These are phyloP conservation scores for Condylura cristata DNA, from an alignment of 2,113 vertebrate species.

Conservation along the genomic window DNA sequence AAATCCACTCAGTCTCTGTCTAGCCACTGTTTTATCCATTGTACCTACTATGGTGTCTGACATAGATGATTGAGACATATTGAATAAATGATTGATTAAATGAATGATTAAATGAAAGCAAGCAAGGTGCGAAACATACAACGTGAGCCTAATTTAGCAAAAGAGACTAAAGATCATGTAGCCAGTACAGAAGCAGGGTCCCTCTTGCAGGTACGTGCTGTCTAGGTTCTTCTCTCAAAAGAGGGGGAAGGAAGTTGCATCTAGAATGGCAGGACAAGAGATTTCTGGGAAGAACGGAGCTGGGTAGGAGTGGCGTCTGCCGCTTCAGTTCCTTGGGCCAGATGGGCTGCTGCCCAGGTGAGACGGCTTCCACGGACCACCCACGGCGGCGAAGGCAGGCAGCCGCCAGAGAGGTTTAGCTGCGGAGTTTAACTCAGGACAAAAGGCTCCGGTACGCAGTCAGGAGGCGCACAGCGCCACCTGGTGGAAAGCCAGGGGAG, in stretches of 20 bases:
- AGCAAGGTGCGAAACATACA: background rate
- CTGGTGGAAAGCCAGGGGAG: background rate
- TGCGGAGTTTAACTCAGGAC: background rate
- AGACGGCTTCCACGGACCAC: background rate
- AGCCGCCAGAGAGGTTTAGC: background rate
- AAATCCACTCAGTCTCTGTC: background rate
- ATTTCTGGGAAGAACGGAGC: background rate
- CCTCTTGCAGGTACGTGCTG: background rate
- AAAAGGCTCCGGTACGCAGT: background rate
- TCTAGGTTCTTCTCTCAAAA: background rate
- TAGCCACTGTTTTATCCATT: background rate
- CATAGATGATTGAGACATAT: background rate
- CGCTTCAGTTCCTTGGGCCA: background rate
- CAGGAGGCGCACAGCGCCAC: rapidly evolving
- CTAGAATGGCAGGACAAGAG: rapidly evolving
- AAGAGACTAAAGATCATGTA: background rate
- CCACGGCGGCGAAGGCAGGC: background rate
- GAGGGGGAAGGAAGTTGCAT: background rate
- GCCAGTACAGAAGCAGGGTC: background rate
- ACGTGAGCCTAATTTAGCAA: background rate
- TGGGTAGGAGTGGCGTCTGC: rapidly evolving
- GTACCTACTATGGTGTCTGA: background rate
- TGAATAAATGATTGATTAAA: background rate
- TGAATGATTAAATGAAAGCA: background rate
- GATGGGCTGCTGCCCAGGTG: background rate